phyloP scores from a whole-genome alignment of 1,140 invertebrate genomes.

The Pteromalus puparum region DNA sequence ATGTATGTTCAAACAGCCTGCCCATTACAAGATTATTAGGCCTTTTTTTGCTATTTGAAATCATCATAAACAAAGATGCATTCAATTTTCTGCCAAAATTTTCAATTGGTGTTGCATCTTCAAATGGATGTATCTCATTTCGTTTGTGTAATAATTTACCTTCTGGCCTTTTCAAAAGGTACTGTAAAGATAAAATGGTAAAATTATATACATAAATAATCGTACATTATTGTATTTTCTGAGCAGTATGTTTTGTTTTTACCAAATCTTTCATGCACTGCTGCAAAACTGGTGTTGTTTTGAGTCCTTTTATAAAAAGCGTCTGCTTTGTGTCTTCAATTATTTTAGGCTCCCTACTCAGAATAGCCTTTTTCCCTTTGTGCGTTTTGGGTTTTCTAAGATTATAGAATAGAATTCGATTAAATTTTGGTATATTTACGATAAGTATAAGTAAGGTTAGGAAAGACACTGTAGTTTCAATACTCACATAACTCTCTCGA shows the following conservation, averaged over 20 bases:
- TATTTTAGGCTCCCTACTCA: constrained; percentile 89
- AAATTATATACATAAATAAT: constrained; percentile 4
- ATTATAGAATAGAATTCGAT: constrained; percentile 47
- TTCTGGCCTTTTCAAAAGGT: constrained; percentile 90
- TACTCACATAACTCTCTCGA: constrained; percentile 74
- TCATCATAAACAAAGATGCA: constrained; percentile 92
- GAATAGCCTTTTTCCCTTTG: constrained; percentile 89
- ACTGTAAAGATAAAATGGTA: constrained; percentile 73
- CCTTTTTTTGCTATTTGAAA: constrained; percentile 94
- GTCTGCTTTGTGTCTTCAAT: constrained; percentile 92
- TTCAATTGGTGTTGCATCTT: constrained; percentile 89
- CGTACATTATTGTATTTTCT: constrained; percentile 5
- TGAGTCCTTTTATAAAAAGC: constrained; percentile 90
- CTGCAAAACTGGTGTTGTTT: constrained; percentile 85
- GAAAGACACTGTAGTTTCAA: constrained; percentile 4
- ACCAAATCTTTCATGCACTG: constrained; percentile 91
- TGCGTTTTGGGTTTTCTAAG: constrained; percentile 91
- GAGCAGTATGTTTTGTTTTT: constrained; percentile 63
- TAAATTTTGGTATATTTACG: constrained; percentile 5
- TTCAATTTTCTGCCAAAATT: constrained; percentile 91
- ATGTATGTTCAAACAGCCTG: constrained; percentile 90
- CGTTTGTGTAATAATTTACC: constrained; percentile 85
- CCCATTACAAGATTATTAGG: constrained; percentile 95
- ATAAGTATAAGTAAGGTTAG: constrained; percentile 36
- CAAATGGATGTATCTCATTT: constrained; percentile 91